Base-by-base conservation (phyloP, 1,140 invertebrate species). In the Ooceraea biroi region DNA sequence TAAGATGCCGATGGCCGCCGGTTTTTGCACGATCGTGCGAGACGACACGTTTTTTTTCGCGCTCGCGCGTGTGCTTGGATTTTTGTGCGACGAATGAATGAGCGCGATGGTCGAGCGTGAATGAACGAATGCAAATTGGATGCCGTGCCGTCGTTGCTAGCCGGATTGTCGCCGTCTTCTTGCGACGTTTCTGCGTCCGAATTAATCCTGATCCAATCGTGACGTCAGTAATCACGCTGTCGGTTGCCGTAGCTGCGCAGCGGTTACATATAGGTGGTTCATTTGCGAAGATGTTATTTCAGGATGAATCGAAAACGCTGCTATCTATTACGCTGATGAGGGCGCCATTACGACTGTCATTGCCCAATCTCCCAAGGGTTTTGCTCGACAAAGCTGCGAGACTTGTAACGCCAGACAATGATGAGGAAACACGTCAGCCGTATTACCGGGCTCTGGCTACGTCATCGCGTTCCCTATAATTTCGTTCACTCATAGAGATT, bases 61-160 rank as follows among this genome's bases (percentile, higher is more conserved):
- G 66, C 46, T 10, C 27, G 46, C 48, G 73, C 44, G 0, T 5
- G 14, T 55, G 25, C 76, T 27, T 19, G 30, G 19, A 69, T 69
- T 69, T 80, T 80, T 80, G 63, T 46, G 36, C 30, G 48, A 14
- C 36, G 76, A 41, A 68, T 78, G 76, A 80, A 80, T 58, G 76
- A 69, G 50, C 50, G 57, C 25, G 52, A 55, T 66, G 22, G 12
- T 11, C 48, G 46, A 77, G 73, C 73, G 65, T n/a, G 76, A 44
- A 80, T 80, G 76, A 80, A 80, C 69, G 76, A 80, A 80, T 80
- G 76, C 66, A 80, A 80, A 80, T 80, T 80, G 76, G 57, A 71
- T 69, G 65, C 65, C 22, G 63, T 69, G 50, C 55, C 76, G 76
- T 7, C 36, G 36, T 36, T 36, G 7, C 36, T 2, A 36, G 76